Percentiles rank a stretch among this genome's conserved stretches.
Conservation (phyloP, 2,888 invertebrate species). For the Drosophila birchii region DNA sequence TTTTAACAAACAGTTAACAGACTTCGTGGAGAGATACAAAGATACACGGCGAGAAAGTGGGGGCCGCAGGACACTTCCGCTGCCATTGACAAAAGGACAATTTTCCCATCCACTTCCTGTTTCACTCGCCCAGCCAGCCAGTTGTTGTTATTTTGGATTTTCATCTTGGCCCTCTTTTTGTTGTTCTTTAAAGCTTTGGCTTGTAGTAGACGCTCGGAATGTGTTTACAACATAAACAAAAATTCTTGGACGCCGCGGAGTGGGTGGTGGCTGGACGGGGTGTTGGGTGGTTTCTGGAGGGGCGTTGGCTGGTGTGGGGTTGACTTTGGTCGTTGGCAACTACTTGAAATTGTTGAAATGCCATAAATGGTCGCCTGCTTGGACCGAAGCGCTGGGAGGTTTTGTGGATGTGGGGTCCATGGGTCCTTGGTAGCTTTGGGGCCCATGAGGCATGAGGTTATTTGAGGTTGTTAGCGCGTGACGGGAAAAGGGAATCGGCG, state of each 20-base stretch:
- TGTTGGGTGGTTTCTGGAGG: not conserved
- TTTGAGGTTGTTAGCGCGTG: conserved; percentile 41
- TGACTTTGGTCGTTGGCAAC: conserved; percentile 54
- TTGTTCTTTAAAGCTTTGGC: conserved; percentile 41
- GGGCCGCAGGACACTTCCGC: conserved; percentile 10
- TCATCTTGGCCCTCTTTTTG: conserved; percentile 24
- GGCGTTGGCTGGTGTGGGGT: not conserved
- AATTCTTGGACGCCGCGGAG: conserved; percentile 29
- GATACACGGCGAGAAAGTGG: conserved; percentile 18
- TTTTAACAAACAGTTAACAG: conserved; percentile 59
- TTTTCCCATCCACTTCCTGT: conserved; percentile 29
- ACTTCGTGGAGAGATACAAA: conserved; percentile 24
- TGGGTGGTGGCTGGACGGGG: not conserved
- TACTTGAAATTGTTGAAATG: conserved; percentile 73
- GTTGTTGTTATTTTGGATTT: conserved; percentile 39
- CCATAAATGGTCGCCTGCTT: conserved; percentile 59
- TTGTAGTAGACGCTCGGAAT: conserved; percentile 53
- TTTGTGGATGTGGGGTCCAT: not conserved
- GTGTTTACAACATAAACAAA: conserved; percentile 66
- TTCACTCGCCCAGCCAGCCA: conserved; percentile 2
- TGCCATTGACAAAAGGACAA: conserved; percentile 62
- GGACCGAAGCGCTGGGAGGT: not conserved
- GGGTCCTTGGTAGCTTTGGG: conserved; percentile 10
- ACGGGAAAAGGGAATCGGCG: conserved; percentile 36
- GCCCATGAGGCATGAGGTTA: conserved; percentile 37